phyloP scores from a whole-genome alignment of 2,888 invertebrate species.

The Trissolcus japonicus region DNA sequence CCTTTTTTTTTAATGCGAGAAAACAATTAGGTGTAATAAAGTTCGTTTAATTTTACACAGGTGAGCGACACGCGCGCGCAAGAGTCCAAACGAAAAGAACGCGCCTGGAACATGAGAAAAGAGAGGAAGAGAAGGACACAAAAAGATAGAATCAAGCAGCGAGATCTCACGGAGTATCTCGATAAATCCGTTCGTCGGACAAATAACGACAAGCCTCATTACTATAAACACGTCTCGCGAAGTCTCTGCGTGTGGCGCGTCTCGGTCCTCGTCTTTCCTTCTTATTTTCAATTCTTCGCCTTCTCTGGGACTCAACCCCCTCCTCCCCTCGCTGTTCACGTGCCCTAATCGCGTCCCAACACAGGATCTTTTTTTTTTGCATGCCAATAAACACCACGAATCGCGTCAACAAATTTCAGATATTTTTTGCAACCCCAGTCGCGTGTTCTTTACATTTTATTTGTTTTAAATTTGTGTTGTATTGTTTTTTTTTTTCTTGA shows the following conservation, averaged over 20 bases:
- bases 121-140: constrained; percentile 44
- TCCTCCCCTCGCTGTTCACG: constrained; percentile 29
- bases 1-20: constrained; percentile 9
- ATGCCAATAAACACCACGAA: constrained; percentile 54
- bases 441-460: neutral
- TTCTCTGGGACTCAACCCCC: constrained; percentile 18
- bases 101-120: constrained; percentile 35
- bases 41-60: constrained; percentile 29
- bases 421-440: constrained; percentile 22
- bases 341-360: constrained; percentile 58
- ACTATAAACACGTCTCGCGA: constrained; percentile 71
- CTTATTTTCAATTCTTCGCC: constrained; percentile 29
- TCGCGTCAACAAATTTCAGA: constrained; percentile 39
- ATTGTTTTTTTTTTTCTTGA: no score
- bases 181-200: constrained; percentile 71
- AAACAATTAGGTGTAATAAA: constrained; percentile 33
- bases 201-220: constrained; percentile 76
- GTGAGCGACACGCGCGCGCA: constrained; percentile 39
- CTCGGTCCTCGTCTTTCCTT: constrained; percentile 51
- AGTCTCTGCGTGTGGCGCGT: constrained; percentile 58
- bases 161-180: constrained; percentile 67
- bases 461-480: no score
- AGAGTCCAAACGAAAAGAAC: constrained; percentile 37
- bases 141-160: constrained; percentile 64
- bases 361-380: constrained; percentile 38